Conservation (phyloP, 1,140 invertebrate species). For the Panagrolaimus sp. region DNA sequence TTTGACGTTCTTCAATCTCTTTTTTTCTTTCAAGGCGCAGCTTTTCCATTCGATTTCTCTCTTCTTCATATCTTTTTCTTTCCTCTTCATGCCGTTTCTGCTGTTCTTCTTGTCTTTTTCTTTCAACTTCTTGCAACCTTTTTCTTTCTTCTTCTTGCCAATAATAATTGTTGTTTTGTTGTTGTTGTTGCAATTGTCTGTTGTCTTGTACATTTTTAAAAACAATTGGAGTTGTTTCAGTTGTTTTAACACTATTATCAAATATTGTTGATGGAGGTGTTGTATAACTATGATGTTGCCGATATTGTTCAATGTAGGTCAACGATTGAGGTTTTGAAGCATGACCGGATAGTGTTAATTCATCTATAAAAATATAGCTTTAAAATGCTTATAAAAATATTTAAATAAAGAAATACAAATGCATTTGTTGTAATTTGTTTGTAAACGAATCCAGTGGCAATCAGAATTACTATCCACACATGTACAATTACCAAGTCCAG, state of each 20-base stretch:
- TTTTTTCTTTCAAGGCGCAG: not conserved
- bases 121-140: slow-evolving; percentile 1
- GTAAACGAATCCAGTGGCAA: slow-evolving; percentile 56
- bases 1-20: not conserved
- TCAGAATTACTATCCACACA: slow-evolving; percentile 50
- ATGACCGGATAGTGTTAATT: slow-evolving; percentile 26
- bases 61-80: not conserved
- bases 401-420: slow-evolving; percentile 39
- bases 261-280: not conserved
- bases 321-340: slow-evolving; percentile 5
- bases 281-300: not conserved
- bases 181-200: slow-evolving; percentile 9
- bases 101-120: slow-evolving; percentile 13
- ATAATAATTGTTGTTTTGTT: slow-evolving; percentile 16
- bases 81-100: slow-evolving; percentile 4
- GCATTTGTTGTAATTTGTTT: slow-evolving; percentile 58
- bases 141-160: slow-evolving; percentile 2
- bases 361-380: slow-evolving; percentile 20
- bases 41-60: not conserved
- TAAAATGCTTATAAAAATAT: too few relatives aligned
- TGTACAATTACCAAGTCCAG: slow-evolving; percentile 48
- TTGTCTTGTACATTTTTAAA: not conserved
- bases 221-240: not conserved
- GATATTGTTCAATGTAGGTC: slow-evolving; percentile 1
- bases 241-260: not conserved